Evolutionary conservation across 1,140 invertebrate genomes (phyloP).

Genomic region (Probaryconus sp.): DNA sequence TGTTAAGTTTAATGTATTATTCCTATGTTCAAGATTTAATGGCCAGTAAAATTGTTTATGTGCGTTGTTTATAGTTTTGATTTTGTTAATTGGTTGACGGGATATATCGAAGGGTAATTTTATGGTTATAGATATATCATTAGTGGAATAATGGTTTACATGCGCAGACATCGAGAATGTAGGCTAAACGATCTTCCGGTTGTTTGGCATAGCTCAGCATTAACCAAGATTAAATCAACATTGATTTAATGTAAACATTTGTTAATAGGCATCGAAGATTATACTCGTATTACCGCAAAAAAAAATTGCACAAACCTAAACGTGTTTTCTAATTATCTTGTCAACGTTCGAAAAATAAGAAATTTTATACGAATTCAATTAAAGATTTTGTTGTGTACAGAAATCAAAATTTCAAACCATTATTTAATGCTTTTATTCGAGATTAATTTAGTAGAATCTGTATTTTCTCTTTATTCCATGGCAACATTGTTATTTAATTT

Average conservation of each 20-base stretch:
- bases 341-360: too few species aligned
- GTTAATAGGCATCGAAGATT: too few species aligned
- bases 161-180: constrained; percentile 3
- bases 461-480: too few species aligned
- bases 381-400: too few species aligned
- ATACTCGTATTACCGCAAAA: too few species aligned
- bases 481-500: too few species aligned
- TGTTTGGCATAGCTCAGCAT: background rate
- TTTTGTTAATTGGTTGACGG: constrained; percentile 25
- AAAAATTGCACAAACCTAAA: too few species aligned
- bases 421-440: too few species aligned
- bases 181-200: constrained; percentile 12
- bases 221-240: constrained; percentile 17
- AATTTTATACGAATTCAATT: too few species aligned
- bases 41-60: constrained; percentile 23
- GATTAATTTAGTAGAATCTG: too few species aligned
- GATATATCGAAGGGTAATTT: constrained; percentile 15
- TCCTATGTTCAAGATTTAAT: constrained; percentile 5
- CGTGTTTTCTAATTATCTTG: too few species aligned
- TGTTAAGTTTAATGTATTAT: constrained; percentile 18
- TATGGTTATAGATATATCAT: constrained; percentile 22
- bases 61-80: constrained; percentile 14
- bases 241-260: constrained; percentile 12
- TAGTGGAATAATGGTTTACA: constrained; percentile 14
- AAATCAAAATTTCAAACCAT: too few species aligned